Evolutionary conservation across 2,113 vertebrate species (phyloP), one percentile per base, ranked within the genome.

Genomic region (Dolichotis patagonum): DNA sequence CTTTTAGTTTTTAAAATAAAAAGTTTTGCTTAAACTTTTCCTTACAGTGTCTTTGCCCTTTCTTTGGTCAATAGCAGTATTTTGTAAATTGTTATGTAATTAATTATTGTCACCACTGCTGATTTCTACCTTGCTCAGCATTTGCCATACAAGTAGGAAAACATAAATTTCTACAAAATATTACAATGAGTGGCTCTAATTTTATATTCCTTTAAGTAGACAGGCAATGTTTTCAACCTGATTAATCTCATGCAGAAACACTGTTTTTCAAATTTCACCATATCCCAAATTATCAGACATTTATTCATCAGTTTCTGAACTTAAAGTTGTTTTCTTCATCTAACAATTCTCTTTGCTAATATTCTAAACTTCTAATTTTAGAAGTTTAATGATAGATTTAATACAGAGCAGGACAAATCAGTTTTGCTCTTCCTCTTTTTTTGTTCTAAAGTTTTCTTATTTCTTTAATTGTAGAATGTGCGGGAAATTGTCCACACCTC

Each of bases 161-260:
- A 49, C 65, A 73, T 10, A 77, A 62, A 17, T 85, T 91, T 82
- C 9, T 92, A 49, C 24, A 28, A 87, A 73, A 90, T 65, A 32
- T 26, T 88, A 41, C 28, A 11, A 73, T 78, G 65, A 85, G 22
- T 7, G 38, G 41, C 60, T 65, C 52, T 95, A 65, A 82, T 73
- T 85, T 92, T 90, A 83, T 43, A 83, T 78, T 86, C 5, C 46
- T 82, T 95, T 77, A 93, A 80, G 54, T 58, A 71, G 20, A 78
- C 3, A 69, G 30, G 12, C 4, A 82, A 75, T 46, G 41, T 94
- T 94, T 93, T 85, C 7, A 93, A 56, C 26, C 58, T n/a, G 13
- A 81, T 56, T 96, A 88, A 77, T 80, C 19, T 24, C 52, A 85
- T 69, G 35, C 5, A 60, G 84, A 82, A 77, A 85, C 17, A 85